Percentiles rank a stretch among this genome's conserved stretches.
Evolutionary conservation across 2,888 invertebrate genomes (phyloP).

Genomic region (Protophormia terraenovae): DNA sequence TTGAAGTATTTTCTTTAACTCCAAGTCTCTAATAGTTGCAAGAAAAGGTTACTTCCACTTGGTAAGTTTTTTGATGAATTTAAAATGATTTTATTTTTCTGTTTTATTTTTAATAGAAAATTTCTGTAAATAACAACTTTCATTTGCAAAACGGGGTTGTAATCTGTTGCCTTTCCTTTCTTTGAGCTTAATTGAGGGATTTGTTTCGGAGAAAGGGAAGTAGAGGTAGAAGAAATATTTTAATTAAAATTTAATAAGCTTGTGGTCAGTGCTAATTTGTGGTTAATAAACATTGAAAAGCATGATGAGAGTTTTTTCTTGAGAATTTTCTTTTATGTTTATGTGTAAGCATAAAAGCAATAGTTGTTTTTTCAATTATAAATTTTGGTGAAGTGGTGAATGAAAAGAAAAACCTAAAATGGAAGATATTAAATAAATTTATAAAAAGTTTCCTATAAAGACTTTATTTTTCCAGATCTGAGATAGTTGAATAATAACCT

Average conservation of each 20-base stretch:
- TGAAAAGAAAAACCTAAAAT: too few species aligned
- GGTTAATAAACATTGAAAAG: conserved; percentile 52
- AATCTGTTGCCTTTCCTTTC: background rate
- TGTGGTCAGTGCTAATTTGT: conserved; percentile 68
- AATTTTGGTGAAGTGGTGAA: too few species aligned
- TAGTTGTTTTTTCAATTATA: too few species aligned
- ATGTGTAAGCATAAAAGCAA: too few species aligned
- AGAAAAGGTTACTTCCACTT: conserved; percentile 62
- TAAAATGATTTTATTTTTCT: background rate
- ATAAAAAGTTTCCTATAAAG: too few species aligned
- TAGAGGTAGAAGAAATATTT: conserved; percentile 33
- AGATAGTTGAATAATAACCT: too few species aligned
- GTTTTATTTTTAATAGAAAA: background rate
- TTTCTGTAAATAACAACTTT: conserved; percentile 17
- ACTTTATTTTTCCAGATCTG: too few species aligned
- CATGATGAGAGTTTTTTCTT: background rate
- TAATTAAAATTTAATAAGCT: conserved; percentile 71
- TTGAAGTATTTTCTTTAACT: conserved; percentile 15
- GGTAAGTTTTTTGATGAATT: conserved; percentile 53
- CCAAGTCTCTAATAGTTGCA: conserved; percentile 44
- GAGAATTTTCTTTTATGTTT: too few species aligned
- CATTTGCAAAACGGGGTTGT: background rate
- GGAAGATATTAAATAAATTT: too few species aligned
- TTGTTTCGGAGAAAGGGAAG: background rate
- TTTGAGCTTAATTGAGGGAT: background rate